Evolutionary conservation across 1,140 invertebrate species (phyloP), one percentile per base, ranked within the genome.

Genomic region (Melanaphis sacchari): DNA sequence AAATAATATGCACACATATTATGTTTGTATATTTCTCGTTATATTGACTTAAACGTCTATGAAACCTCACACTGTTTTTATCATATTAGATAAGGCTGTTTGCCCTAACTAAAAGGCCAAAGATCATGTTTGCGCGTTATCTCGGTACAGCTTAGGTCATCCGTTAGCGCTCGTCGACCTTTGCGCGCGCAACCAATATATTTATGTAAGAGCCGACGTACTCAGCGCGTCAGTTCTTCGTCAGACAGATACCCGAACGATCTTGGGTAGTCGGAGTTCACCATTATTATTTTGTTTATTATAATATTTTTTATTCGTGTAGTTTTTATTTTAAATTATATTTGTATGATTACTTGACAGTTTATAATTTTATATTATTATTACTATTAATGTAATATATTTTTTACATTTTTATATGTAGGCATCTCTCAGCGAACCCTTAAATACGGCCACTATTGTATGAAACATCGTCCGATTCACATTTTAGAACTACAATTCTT

Each of bases 111-210:
- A 54, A 93, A 92, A 85, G 91, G 91, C 81, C 46, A 93, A 93
- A 93, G 91, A 93, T 93, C 91, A 82, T 54, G 81, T 93, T 93
- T 85, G 81, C 81, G n/a, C 76, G 91, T 93, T 93, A 93, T 93
- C 91, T 93, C 81, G 46, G 22, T 38, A 52, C 43, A 82, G 91
- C 91, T 31, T 41, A 93, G 91, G 91, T 93, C 91, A 93, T 93
- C 91, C 91, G 81, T 93, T 85, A 41, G 81, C 76, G 36, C 36
- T 40, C 46, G 18, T 41, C 91, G 91, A 93, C 91, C 91, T 93
- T 93, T 93, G 91, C 81, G 91, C 91, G 91, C 91, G 46, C 76
- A 18, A 31, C 43, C 54, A 22, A 92, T 93, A 93, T 93, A 93
- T 93, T 93, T 85, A 93, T 93, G 46, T 85, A 93, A 93, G 91